Evolutionary conservation across 2,797 vertebrate species (phyloP).

Genomic region (Pseudomugil tenellus): DNA sequence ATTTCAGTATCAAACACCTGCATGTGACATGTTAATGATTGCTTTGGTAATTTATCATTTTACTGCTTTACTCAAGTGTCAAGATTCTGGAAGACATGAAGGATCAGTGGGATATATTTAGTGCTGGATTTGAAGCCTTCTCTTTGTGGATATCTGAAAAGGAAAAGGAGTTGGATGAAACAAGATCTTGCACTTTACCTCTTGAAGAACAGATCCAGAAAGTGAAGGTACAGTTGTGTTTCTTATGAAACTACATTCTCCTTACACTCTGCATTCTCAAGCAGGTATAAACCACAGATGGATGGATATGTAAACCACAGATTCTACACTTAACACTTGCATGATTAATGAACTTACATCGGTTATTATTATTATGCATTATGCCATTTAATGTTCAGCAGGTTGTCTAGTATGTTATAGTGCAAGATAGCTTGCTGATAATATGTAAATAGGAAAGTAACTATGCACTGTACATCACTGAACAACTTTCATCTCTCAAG

Average conservation of each 20-base stretch:
- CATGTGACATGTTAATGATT: neutral
- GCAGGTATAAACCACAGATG: constrained; percentile 20
- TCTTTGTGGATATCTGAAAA: constrained; percentile 93
- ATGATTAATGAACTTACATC: neutral
- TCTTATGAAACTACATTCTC: neutral
- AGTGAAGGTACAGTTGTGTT: constrained; percentile 85
- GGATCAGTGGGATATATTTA: constrained; percentile 92
- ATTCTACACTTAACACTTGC: neutral
- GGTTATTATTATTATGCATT: neutral
- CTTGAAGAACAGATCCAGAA: constrained; percentile 87
- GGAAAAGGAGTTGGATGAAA: constrained; percentile 87
- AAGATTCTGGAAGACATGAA: constrained; percentile 92
- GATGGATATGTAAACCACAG: too few species aligned
- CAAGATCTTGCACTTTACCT: constrained; percentile 84
- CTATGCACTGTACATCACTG: neutral
- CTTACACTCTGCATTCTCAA: neutral
- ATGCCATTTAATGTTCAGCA: neutral
- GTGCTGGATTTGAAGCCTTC: constrained; percentile 88
- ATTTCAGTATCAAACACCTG: neutral
- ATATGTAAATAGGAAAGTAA: neutral
- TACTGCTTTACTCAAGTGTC: constrained; percentile 81
- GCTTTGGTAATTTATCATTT: neutral
- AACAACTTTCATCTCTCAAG: neutral
- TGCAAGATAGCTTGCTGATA: neutral
- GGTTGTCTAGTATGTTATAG: neutral